Conservation (phyloP, 2,888 invertebrate species). For the Steinernema scapterisci region DNA sequence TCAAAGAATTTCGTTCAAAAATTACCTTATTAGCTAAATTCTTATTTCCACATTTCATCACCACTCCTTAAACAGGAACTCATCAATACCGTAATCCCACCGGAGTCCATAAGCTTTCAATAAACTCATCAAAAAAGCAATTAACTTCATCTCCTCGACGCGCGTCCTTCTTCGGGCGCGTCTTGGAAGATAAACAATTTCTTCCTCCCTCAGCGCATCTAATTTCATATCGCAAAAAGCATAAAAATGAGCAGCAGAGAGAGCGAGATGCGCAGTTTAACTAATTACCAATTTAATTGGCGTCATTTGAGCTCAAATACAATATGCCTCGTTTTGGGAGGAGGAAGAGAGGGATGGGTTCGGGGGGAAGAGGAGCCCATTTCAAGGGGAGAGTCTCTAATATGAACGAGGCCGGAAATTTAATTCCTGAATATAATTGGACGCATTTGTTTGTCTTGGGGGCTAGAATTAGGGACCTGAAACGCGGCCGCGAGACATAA, state of each 20-base stretch:
- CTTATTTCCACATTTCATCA: too few species aligned
- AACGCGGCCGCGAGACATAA: too few species aligned
- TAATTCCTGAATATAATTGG: constrained; percentile 31
- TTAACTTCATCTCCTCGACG: neutral
- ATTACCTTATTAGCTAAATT: too few species aligned
- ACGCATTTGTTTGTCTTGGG: constrained; percentile 23
- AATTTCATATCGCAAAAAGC: neutral
- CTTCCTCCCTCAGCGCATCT: constrained; percentile 3
- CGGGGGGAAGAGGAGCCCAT: too few species aligned
- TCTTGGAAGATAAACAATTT: constrained; percentile 27
- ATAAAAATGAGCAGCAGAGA: neutral
- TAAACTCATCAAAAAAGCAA: constrained; percentile 26
- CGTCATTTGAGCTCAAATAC: constrained; percentile 27
- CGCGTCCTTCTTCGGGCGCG: neutral
- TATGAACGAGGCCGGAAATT: constrained; percentile 27
- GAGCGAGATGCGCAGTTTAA: neutral
- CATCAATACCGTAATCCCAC: neutral
- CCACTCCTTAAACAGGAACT: too few species aligned
- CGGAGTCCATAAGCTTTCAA: neutral
- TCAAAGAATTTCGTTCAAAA: too few species aligned
- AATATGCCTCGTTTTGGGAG: constrained; percentile 4
- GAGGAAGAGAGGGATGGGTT: too few species aligned
- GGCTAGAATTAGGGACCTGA: constrained; percentile 18
- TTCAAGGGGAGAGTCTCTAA: neutral
- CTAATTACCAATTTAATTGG: constrained; percentile 33